Base-by-base conservation (phyloP, 2,797 vertebrate species). In the Streptopelia turtur region DNA sequence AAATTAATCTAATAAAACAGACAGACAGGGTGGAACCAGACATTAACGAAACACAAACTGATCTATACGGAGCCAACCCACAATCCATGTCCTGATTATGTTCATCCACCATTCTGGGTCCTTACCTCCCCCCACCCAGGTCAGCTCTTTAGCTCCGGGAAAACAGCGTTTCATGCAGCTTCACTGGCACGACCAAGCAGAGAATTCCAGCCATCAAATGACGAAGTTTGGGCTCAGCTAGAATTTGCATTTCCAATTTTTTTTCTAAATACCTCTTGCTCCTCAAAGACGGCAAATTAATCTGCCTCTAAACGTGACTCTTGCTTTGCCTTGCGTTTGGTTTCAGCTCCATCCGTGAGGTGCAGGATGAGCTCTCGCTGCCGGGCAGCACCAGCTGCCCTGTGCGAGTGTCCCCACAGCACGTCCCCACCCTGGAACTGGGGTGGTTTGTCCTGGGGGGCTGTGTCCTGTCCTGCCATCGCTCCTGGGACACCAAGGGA, bases 1-100 rank as follows among this genome's bases (percentile, higher is more conserved):
- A 95, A 96, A 96, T 95, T 96, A 95, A 96, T 94, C 96, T 92
- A 96, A 94, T 95, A 95, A 96, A 96, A 94, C 52, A 79, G 93
- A 95, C 93, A 97, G 96, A 96, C 96, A 94, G 95, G 92, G 95
- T 92, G 96, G 95, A 97, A 96, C 96, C 95, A 95, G 95, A 95
- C 88, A 90, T 75, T 94, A 95, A 85, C 9, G 43, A 50, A 89
- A 95, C 93, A 94, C 78, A 89, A 96, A 93, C 93, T 89, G 94
- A 95, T 95, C 83, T 94, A 90, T 87, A 95, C 3, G 5, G 88
- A 96, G 94, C 93, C 86, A 96, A 65, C 90, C 93, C 95, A 85
- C 88, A 92, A 64, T 64, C 91, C 88, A 81, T 43, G 93, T 61
- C 90, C 93, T 86, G 77, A 76, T 95, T 87, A 85, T 1, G 56